Conservation (phyloP, 2,888 invertebrate genomes). For the Metellina segmentata region DNA sequence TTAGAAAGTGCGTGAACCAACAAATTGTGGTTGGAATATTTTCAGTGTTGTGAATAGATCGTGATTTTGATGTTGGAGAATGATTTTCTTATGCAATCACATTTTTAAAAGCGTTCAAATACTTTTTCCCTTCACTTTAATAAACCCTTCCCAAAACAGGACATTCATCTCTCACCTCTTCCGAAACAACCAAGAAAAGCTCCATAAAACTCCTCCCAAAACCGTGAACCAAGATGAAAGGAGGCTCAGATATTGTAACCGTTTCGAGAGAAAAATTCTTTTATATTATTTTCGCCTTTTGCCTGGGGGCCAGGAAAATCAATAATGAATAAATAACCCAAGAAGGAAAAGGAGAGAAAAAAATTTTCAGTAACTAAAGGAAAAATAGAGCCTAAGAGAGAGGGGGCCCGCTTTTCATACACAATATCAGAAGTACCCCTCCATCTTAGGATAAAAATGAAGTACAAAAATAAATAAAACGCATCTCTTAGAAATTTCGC, state of each 20-base stretch:
- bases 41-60: too few species aligned
- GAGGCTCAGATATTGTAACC: slow-evolving; percentile 19
- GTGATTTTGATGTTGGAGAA: too few species aligned
- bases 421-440: slow-evolving; percentile 55
- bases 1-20: too few species aligned
- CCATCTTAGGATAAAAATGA: slow-evolving; percentile 55
- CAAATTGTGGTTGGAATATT: too few species aligned
- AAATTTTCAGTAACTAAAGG: slow-evolving; percentile 41
- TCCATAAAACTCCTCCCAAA: not conserved
- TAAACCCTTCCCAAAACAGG: slow-evolving; percentile 3
- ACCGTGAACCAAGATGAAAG: slow-evolving; percentile 54
- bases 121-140: not conserved
- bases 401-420: slow-evolving; percentile 61
- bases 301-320: slow-evolving; percentile 50
- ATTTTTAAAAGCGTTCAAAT: not conserved
- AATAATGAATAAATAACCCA: slow-evolving; percentile 70
- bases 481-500: slow-evolving; percentile 17
- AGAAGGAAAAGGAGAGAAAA: slow-evolving; percentile 24
- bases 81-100: not conserved
- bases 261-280: slow-evolving; percentile 33
- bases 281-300: slow-evolving; percentile 16
- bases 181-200: not conserved
- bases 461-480: slow-evolving; percentile 48
- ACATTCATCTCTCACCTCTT: not conserved
- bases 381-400: slow-evolving; percentile 45